phyloP scores from a whole-genome alignment of 2,797 vertebrate genomes.

The Semaprochilodus insignis region DNA sequence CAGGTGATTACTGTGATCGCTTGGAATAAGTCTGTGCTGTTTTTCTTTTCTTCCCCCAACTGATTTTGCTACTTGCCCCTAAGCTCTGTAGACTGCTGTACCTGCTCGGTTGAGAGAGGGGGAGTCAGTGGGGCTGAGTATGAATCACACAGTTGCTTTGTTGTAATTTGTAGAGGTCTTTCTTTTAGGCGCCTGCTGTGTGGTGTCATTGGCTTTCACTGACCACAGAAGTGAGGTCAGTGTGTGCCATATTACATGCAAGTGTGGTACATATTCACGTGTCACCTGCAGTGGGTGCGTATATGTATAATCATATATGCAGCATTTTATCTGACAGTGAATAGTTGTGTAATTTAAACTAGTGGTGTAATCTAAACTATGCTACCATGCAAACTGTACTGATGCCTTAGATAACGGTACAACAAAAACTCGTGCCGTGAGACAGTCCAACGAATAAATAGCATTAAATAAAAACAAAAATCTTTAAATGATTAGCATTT shows the following conservation, averaged over 20 bases:
- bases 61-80: slow-evolving; percentile 1
- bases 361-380: background rate
- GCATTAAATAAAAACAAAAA: slow-evolving; percentile 25
- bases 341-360: background rate
- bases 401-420: slow-evolving; percentile 25
- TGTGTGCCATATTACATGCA: slow-evolving; percentile 11
- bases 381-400: background rate
- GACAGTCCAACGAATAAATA: background rate
- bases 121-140: slow-evolving; percentile 14
- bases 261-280: slow-evolving; percentile 8
- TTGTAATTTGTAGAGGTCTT: slow-evolving; percentile 24
- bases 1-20: slow-evolving; percentile 21
- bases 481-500: slow-evolving; percentile 26
- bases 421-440: slow-evolving; percentile 22
- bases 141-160: slow-evolving; percentile 37
- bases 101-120: slow-evolving; percentile 20
- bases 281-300: background rate
- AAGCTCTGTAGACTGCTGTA: slow-evolving; percentile 16
- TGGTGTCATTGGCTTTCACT: slow-evolving; percentile 16
- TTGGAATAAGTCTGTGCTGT: slow-evolving; percentile 24
- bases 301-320: background rate
- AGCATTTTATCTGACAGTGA: slow-evolving; percentile 7
- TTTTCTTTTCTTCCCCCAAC: background rate
- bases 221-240: slow-evolving; percentile 24
- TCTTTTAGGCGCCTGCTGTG: slow-evolving; percentile 33